Conservation (phyloP, 2,888 invertebrate species). For the Ptychoptera albimana region DNA sequence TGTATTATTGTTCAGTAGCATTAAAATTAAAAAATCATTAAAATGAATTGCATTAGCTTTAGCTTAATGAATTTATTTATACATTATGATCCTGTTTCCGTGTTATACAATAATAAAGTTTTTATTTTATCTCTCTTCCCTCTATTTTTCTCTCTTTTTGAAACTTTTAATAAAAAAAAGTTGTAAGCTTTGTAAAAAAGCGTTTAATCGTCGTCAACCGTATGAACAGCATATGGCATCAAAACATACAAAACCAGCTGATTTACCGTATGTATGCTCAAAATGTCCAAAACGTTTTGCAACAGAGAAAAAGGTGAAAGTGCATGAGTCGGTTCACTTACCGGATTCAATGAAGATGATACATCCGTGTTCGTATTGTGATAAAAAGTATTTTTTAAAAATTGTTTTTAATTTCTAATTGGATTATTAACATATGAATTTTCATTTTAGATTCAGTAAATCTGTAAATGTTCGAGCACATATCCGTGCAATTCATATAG, state of each 20-base stretch:
- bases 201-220: constrained; percentile 5
- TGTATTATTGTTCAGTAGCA: background rate
- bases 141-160: background rate
- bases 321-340: constrained; percentile 14
- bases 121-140: background rate
- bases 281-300: constrained; percentile 12
- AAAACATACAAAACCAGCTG: constrained; percentile 5
- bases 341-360: constrained; percentile 16
- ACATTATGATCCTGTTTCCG: too few species aligned
- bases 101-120: too few species aligned
- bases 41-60: too few species aligned
- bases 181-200: constrained; percentile 8
- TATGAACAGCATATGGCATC: constrained; percentile 7
- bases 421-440: background rate
- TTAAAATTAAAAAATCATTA: too few species aligned
- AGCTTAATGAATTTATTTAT: too few species aligned
- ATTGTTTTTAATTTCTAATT: background rate
- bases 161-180: background rate
- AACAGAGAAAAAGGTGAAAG: constrained; percentile 11
- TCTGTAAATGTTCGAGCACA: constrained; percentile 10
- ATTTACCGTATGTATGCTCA: constrained; percentile 6
- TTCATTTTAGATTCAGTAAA: constrained; percentile 8
- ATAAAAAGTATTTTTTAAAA: constrained; percentile 14
- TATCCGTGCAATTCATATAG: constrained; percentile 19
- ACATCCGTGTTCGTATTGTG: constrained; percentile 20